Evolutionary conservation across 2,113 vertebrate genomes (phyloP).

Genomic region (Promerops cafer): DNA sequence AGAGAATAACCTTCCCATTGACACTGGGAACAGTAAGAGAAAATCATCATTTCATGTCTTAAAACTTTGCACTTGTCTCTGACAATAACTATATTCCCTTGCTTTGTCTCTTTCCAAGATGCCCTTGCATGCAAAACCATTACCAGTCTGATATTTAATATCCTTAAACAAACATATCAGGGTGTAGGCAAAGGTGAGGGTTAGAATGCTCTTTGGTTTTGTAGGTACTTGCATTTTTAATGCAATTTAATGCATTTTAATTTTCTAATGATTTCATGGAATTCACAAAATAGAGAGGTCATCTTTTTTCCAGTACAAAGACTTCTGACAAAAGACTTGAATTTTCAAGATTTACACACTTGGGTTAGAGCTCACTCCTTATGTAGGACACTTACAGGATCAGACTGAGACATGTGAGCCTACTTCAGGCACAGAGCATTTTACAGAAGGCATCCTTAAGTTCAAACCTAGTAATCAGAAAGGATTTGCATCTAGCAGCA

Average conservation of each 20-base stretch:
- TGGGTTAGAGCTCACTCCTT: not conserved
- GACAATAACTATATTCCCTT: not conserved
- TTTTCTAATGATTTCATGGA: not conserved
- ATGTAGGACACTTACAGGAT: not conserved
- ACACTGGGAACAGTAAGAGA: not conserved
- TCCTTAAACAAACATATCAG: not conserved
- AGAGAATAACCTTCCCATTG: not conserved
- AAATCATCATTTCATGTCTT: not conserved
- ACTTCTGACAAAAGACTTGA: not conserved
- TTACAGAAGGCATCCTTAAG: not conserved
- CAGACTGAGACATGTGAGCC: not conserved
- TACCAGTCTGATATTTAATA: not conserved
- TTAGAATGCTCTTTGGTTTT: not conserved
- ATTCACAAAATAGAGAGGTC: not conserved
- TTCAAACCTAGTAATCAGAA: not conserved
- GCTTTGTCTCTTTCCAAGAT: too few species aligned
- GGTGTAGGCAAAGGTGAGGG: not conserved
- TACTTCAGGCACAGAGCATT: not conserved
- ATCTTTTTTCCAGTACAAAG: not conserved
- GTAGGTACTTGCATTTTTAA: not conserved
- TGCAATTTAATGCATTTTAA: too few species aligned
- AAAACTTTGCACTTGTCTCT: not conserved
- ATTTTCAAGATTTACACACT: not conserved
- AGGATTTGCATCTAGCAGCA: not conserved
- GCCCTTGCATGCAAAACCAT: not conserved